A percentile compares a stretch with the other conserved stretches of the same genome.
These are phyloP conservation scores for Psittacula derbiana DNA, from an alignment of 2,797 vertebrate species.

Conservation along the genomic window DNA sequence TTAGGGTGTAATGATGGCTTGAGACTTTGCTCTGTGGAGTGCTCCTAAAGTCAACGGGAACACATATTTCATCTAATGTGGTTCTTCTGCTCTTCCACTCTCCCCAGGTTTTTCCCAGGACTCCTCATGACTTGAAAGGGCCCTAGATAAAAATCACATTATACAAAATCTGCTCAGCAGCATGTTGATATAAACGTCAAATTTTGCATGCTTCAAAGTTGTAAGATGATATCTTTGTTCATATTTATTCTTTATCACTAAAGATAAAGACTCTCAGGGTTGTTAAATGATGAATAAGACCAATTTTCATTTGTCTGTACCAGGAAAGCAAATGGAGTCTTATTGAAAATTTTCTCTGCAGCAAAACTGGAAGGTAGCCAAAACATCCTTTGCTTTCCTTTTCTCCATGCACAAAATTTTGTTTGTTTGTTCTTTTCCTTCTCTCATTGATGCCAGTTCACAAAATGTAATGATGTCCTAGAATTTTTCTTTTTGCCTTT, in stretches of 20 bases:
- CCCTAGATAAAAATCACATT: background rate
- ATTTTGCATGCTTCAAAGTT: background rate
- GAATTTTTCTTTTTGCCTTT: background rate
- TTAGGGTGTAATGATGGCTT: background rate
- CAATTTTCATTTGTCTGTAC: background rate
- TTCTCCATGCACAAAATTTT: background rate
- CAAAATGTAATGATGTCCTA: background rate
- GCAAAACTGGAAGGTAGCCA: accelerated
- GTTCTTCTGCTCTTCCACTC: background rate
- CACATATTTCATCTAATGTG: accelerated
- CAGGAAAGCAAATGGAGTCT: background rate
- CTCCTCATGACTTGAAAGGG: background rate
- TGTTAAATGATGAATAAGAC: background rate
- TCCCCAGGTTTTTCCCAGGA: accelerated
- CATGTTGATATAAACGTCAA: background rate
- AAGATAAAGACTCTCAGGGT: background rate
- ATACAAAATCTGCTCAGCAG: background rate
- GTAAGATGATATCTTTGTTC: background rate
- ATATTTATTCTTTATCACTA: background rate
- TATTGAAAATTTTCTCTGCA: background rate
- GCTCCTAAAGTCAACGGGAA: background rate
- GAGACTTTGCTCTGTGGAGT: background rate
- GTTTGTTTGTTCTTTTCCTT: background rate
- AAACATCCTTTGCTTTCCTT: background rate
- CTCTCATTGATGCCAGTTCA: background rate